Conservation (phyloP, 1,140 invertebrate genomes). For the Magallana ariakensis region DNA sequence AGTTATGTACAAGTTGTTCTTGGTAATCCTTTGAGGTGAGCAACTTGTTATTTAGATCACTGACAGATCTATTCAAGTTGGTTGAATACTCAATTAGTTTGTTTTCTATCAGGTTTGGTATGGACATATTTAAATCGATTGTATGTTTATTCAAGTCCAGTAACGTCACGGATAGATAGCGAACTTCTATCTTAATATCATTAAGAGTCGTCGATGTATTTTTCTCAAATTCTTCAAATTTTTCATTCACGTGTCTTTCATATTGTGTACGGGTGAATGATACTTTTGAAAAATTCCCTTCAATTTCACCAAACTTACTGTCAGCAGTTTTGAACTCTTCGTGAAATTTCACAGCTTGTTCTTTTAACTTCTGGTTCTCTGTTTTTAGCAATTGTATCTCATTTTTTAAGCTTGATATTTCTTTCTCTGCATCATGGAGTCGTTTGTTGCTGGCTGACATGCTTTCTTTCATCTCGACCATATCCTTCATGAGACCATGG, state of each 20-base stretch:
- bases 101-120: background rate
- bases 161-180: background rate
- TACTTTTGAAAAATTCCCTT: background rate
- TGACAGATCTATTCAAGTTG: background rate
- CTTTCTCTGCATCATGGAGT: background rate
- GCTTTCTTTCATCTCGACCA: background rate
- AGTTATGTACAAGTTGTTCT: background rate
- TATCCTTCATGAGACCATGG: constrained; percentile 1
- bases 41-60: background rate
- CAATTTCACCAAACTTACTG: background rate
- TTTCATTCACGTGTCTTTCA: background rate
- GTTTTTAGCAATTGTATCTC: background rate
- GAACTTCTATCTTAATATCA: background rate
- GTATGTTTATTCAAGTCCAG: background rate
- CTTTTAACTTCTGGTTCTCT: background rate
- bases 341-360: background rate
- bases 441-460: background rate
- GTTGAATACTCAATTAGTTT: background rate
- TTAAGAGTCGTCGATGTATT: background rate
- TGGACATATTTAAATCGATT: background rate
- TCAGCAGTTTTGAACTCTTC: background rate
- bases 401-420: background rate
- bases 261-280: background rate
- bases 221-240: background rate
- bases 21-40: background rate